Conservation (phyloP, 92 coral and sea anemone genomes). For the Isaurus tuberculatus region DNA sequence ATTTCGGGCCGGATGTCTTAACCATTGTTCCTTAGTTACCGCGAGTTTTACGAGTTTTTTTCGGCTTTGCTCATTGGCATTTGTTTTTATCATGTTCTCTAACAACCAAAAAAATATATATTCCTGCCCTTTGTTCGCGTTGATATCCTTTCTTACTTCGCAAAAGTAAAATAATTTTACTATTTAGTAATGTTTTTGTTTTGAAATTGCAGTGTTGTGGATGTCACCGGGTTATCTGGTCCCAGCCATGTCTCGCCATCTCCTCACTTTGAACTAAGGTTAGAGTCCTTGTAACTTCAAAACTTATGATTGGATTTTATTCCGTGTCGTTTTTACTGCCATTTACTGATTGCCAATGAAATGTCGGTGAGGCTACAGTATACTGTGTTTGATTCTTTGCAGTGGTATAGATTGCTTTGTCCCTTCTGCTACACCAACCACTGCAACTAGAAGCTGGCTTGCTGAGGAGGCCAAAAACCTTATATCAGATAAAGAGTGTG, state of each 20-base stretch:
- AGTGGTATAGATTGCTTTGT: background rate
- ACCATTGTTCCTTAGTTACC: background rate
- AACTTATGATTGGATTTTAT: background rate
- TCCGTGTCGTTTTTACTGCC: background rate
- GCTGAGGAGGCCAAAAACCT: conserved; percentile 20
- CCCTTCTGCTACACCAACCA: conserved; percentile 9
- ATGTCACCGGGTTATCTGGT: background rate
- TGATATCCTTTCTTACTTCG: background rate
- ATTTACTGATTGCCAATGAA: background rate
- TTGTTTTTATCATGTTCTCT: background rate
- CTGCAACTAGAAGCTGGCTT: conserved; percentile 14
- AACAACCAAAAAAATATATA: background rate
- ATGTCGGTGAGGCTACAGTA: background rate
- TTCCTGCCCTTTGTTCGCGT: background rate
- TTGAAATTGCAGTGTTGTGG: conserved; percentile 4
- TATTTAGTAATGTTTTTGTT: background rate
- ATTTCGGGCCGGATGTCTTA: background rate
- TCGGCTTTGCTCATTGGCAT: background rate
- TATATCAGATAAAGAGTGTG: conserved; percentile 4
- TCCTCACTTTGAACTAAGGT: conserved; percentile 13
- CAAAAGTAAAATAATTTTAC: background rate
- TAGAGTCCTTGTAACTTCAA: background rate
- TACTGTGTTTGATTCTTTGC: conserved; percentile 8
- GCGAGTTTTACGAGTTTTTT: background rate
- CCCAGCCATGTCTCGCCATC: background rate